These are phyloP conservation scores for Eonycteris spelaea DNA, from an alignment of 2,113 vertebrate genomes.

Conservation along the genomic window DNA sequence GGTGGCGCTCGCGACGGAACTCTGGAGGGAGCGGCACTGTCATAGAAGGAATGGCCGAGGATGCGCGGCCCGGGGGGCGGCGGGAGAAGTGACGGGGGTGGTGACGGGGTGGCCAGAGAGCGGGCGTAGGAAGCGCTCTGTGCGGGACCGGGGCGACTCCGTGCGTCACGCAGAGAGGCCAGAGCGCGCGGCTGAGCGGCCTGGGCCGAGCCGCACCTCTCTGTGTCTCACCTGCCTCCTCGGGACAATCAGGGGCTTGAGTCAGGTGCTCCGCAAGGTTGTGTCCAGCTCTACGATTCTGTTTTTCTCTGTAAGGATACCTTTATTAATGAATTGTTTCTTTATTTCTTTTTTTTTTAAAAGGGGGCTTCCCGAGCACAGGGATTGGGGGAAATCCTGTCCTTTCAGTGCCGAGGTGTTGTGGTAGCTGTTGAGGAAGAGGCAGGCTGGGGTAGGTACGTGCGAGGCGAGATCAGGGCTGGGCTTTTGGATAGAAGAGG, in stretches of 20 bases:
- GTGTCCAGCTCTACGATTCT: neutral
- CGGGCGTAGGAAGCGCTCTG: rapidly evolving
- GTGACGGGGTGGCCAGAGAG: neutral
- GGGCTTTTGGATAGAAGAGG: neutral
- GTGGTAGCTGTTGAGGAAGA: neutral
- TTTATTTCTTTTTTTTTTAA: neutral
- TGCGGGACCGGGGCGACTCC: too few relatives aligned
- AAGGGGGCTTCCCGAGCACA: neutral
- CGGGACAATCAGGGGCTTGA: neutral
- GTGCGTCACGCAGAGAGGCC: rapidly evolving
- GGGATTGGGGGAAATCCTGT: neutral
- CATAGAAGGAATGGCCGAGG: neutral
- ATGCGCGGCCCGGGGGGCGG: neutral
- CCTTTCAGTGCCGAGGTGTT: neutral
- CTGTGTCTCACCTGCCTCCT: neutral
- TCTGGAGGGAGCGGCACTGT: neutral
- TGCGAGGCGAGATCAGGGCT: neutral
- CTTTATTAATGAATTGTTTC: neutral
- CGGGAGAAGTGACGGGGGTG: too few relatives aligned
- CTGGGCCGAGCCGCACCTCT: neutral
- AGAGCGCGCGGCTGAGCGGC: rapidly evolving
- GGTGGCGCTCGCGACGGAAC: neutral
- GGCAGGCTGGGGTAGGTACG: neutral
- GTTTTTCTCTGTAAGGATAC: neutral
- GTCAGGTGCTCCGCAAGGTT: neutral